A percentile compares a stretch with the other conserved stretches of the same genome.
Evolutionary conservation across 2,888 invertebrate genomes (phyloP).

Genomic region (Drosophila subsilvestris): DNA sequence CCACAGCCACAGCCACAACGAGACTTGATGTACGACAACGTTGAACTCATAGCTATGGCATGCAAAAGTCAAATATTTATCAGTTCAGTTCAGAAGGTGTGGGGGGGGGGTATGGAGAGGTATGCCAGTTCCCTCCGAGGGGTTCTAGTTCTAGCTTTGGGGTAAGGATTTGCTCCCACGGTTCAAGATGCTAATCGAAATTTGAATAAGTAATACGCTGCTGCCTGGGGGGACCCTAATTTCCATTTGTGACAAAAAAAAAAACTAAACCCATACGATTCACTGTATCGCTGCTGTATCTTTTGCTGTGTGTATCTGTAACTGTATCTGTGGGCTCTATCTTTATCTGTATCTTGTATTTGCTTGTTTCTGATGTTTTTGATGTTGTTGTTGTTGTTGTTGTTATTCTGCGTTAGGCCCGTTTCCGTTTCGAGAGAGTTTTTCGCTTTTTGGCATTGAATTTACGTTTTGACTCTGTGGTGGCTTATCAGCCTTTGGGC

Average conservation of each 20-base stretch:
- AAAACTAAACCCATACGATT: background rate
- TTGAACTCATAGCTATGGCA: conserved; percentile 77
- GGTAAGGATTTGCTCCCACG: conserved; percentile 65
- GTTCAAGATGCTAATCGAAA: conserved; percentile 68
- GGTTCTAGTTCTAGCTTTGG: conserved; percentile 33
- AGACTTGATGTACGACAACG: conserved; percentile 40
- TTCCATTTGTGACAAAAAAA: conserved; percentile 34
- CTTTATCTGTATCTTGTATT: conserved; percentile 64
- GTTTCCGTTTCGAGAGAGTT: conserved; percentile 35
- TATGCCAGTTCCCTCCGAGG: background rate
- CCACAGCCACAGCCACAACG: conserved; percentile 24
- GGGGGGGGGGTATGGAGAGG: no score
- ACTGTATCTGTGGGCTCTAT: conserved; percentile 26
- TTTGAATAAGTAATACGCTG: conserved; percentile 64
- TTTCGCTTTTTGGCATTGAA: conserved; percentile 46
- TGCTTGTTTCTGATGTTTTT: conserved; percentile 31
- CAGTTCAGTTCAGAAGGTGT: conserved; percentile 56
- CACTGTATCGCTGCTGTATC: conserved; percentile 18
- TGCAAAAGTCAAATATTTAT: conserved; percentile 77
- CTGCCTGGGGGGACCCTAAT: conserved; percentile 21
- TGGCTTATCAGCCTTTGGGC: conserved; percentile 65
- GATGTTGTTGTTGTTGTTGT: no score
- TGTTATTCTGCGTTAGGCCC: background rate
- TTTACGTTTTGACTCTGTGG: conserved; percentile 44
- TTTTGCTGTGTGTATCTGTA: conserved; percentile 19